Evolutionary conservation across 2,113 vertebrate genomes (phyloP).

Genomic region (Tamias sibiricus): DNA sequence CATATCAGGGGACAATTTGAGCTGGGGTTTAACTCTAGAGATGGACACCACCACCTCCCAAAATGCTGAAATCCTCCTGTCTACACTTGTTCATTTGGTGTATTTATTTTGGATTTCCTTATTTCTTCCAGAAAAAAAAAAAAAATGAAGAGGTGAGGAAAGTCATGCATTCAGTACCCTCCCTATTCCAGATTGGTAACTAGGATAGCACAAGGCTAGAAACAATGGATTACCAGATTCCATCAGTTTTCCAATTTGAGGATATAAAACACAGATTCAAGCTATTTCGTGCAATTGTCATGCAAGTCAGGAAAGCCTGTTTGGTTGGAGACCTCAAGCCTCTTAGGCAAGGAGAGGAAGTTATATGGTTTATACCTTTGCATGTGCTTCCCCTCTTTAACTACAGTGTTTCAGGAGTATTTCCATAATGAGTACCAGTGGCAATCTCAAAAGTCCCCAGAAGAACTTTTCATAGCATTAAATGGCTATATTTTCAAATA

Average conservation of each 20-base stretch:
- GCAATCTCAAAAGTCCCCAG: background rate
- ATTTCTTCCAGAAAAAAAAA: background rate
- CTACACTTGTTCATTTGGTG: background rate
- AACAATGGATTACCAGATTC: background rate
- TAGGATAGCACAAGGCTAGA: background rate
- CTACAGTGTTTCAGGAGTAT: background rate
- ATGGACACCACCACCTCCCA: background rate
- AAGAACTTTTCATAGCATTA: background rate
- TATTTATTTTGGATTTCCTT: background rate
- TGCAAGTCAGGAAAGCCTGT: background rate
- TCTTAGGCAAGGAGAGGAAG: background rate
- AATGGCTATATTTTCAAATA: background rate
- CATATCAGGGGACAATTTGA: background rate
- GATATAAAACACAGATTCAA: background rate
- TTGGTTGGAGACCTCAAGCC: background rate
- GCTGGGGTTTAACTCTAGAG: background rate
- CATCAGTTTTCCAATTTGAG: background rate
- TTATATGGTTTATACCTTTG: background rate
- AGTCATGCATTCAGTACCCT: background rate
- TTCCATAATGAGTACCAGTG: background rate
- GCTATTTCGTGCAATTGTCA: too few relatives aligned
- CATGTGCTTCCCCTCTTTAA: background rate
- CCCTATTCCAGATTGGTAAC: background rate
- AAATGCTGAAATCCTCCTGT: background rate
- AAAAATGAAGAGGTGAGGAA: too few relatives aligned